phyloP scores from a whole-genome alignment of 2,888 invertebrate species.

The Kuschelorhynchus macadamiae region DNA sequence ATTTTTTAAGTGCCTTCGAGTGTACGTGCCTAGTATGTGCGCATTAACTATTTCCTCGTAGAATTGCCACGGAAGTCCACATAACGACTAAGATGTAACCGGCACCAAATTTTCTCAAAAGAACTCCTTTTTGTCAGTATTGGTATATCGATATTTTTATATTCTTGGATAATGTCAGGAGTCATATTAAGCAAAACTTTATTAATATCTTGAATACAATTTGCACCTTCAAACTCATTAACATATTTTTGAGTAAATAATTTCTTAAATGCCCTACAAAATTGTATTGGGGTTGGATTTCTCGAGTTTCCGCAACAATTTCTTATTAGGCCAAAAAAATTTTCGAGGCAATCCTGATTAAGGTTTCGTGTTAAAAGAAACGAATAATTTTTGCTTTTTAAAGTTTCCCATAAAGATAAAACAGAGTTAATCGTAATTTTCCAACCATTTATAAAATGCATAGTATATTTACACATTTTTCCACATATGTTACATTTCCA shows the following conservation, averaged over 20 bases:
- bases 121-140: conserved; percentile 6
- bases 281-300: conserved; percentile 49
- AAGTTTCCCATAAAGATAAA: conserved; percentile 31
- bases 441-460: conserved; percentile 14
- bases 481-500: neutral
- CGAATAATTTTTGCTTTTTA: conserved; percentile 24
- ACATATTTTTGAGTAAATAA: conserved; percentile 43
- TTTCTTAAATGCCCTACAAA: conserved; percentile 49
- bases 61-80: no score
- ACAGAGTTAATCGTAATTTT: conserved; percentile 10
- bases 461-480: conserved; percentile 1
- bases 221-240: conserved; percentile 40
- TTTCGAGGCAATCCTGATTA: conserved; percentile 27
- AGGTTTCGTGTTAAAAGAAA: conserved; percentile 46
- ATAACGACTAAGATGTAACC: no score
- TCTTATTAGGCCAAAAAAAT: conserved; percentile 52
- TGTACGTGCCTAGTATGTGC: no score
- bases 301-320: conserved; percentile 39
- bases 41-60: no score
- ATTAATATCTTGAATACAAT: conserved; percentile 46
- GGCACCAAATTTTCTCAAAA: no score
- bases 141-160: neutral
- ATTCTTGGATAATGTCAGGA: conserved; percentile 18
- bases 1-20: no score
- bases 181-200: conserved; percentile 36